Evolutionary conservation across 2,797 vertebrate genomes (phyloP).

Genomic region (Pelobates cultripes): DNA sequence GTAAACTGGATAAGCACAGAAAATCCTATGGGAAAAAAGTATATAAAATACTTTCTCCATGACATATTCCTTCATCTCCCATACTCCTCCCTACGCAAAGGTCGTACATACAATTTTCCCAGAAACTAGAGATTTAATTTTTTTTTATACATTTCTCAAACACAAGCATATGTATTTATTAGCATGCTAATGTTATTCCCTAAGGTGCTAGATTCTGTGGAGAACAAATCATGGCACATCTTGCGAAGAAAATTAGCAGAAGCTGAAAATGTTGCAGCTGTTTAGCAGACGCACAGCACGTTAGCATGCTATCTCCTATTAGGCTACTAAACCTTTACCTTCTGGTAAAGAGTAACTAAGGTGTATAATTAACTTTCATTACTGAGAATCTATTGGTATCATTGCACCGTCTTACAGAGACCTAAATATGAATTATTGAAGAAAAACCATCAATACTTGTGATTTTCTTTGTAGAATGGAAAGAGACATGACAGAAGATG

Average conservation of each 20-base stretch:
- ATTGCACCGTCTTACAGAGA: too few species aligned
- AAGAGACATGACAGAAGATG: background rate
- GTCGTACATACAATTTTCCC: conserved; percentile 26
- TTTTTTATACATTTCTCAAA: conserved; percentile 4
- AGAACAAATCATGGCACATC: conserved; percentile 1
- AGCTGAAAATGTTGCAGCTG: conserved; percentile 14
- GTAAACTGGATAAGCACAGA: background rate
- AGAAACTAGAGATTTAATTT: conserved; percentile 33
- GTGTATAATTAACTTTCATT: too few species aligned
- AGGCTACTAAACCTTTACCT: background rate
- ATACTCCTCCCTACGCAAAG: background rate
- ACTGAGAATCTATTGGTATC: too few species aligned
- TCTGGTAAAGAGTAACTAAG: too few species aligned
- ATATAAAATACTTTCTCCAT: background rate
- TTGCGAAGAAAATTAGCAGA: background rate
- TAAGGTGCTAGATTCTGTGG: conserved; percentile 7
- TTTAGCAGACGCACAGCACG: background rate
- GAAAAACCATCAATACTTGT: background rate
- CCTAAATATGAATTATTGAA: background rate
- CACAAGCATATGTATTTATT: conserved; percentile 24
- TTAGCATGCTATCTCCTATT: background rate
- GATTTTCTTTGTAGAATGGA: background rate
- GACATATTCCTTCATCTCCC: conserved; percentile 1
- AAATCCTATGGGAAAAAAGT: conserved; percentile 16
- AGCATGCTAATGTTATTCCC: conserved; percentile 11